Conservation (phyloP, 2,888 invertebrate species). For the Agrotis exclamationis region DNA sequence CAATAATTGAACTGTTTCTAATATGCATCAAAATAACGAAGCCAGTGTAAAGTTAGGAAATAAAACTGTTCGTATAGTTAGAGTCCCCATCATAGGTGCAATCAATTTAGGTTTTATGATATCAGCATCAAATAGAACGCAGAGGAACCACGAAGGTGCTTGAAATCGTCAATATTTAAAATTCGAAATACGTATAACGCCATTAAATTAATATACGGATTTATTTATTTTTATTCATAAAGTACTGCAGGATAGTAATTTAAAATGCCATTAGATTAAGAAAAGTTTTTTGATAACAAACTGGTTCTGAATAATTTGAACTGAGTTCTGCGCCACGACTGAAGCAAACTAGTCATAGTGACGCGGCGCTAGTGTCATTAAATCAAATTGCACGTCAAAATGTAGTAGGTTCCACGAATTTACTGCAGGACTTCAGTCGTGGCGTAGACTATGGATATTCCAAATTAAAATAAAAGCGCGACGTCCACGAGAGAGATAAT, state of each 20-base stretch:
- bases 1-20: constrained; percentile 17
- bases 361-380: no score
- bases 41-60: background rate
- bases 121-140: constrained; percentile 12
- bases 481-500: constrained; percentile 18
- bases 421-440: no score
- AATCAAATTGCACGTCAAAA: no score
- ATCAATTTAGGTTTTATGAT: background rate
- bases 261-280: background rate
- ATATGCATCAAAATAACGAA: background rate
- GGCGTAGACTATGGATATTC: no score
- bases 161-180: constrained; percentile 49
- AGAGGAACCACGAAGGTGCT: no score
- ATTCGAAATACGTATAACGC: constrained; percentile 35
- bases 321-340: no score
- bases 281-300: background rate
- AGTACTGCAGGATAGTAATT: background rate
- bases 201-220: constrained; percentile 12
- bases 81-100: background rate
- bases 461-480: background rate
- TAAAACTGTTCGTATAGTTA: background rate
- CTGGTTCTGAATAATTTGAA: constrained; percentile 4
- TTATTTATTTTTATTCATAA: constrained; percentile 16
- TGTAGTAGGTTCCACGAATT: no score
- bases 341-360: no score